phyloP scores from a whole-genome alignment of 64 coral and sea anemone species.

The Dendrophyllia cribrosa region DNA sequence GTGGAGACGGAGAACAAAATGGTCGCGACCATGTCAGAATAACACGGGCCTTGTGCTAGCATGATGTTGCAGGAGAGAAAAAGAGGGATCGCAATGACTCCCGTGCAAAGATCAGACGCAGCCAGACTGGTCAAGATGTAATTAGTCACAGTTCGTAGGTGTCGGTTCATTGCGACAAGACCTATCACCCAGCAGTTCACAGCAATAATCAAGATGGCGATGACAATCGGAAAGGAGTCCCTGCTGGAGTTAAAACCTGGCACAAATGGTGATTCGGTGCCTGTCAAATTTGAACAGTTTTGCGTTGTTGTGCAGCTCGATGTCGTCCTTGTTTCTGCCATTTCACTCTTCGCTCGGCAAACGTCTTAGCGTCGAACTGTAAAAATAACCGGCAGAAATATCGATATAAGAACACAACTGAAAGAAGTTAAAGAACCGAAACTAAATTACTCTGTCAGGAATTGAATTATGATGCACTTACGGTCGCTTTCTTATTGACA shows the following conservation, averaged over 20 bases:
- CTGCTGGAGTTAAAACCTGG: slow-evolving; percentile 6
- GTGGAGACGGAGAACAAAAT: slow-evolving; percentile 66
- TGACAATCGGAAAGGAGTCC: slow-evolving; percentile 40
- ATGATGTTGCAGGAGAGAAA: slow-evolving; percentile 70
- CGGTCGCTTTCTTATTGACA: background rate
- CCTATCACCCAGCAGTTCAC: slow-evolving; percentile 65
- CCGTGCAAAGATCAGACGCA: slow-evolving; percentile 71
- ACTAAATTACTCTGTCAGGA: no score
- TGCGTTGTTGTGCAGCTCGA: background rate
- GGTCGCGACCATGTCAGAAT: slow-evolving; percentile 20
- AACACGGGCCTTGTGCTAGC: slow-evolving; percentile 10
- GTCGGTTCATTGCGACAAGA: slow-evolving; percentile 26
- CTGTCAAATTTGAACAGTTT: background rate
- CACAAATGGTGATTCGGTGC: background rate
- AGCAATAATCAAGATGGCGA: slow-evolving; percentile 57
- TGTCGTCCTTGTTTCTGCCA: background rate
- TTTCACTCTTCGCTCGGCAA: background rate
- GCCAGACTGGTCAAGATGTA: slow-evolving; percentile 81
- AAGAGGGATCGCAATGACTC: slow-evolving; percentile 54
- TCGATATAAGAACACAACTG: no score
- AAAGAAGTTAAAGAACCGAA: no score
- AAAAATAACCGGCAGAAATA: background rate
- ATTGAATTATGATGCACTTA: no score
- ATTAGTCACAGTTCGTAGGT: slow-evolving; percentile 78
- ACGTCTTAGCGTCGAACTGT: background rate